phyloP scores from a whole-genome alignment of 1,140 invertebrate genomes.

The Drosophila kanapiae region DNA sequence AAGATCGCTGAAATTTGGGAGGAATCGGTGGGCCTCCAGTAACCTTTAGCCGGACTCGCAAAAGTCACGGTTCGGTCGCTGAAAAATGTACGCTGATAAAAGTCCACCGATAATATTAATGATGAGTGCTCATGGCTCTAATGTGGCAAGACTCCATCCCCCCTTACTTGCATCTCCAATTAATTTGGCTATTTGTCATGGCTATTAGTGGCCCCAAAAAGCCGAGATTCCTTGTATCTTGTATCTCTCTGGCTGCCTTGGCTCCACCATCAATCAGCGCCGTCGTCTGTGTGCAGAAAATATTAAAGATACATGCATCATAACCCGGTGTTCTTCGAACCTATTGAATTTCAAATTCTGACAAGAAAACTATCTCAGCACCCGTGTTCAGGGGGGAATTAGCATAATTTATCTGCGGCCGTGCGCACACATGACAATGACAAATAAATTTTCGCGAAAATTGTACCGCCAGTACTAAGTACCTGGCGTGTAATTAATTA shows the following conservation, averaged over 20 bases:
- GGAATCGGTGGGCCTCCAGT: slow-evolving; percentile 27
- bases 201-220: slow-evolving; percentile 61
- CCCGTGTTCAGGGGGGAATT: slow-evolving; percentile 68
- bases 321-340: slow-evolving; percentile 16
- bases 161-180: slow-evolving; percentile 29
- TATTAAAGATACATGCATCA: slow-evolving; percentile 12
- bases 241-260: background rate
- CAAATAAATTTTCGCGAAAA: slow-evolving; percentile 75
- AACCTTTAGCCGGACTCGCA: slow-evolving; percentile 56
- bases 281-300: slow-evolving; percentile 7
- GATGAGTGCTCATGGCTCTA: slow-evolving; percentile 65
- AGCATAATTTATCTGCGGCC: slow-evolving; percentile 65
- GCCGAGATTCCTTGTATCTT: slow-evolving; percentile 24
- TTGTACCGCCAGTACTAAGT: slow-evolving; percentile 64
- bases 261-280: slow-evolving; percentile 35
- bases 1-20: slow-evolving; percentile 53
- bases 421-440: slow-evolving; percentile 67
- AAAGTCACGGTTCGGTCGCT: slow-evolving; percentile 61
- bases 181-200: slow-evolving; percentile 78
- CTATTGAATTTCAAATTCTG: slow-evolving; percentile 66
- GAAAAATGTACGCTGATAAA: slow-evolving; percentile 74
- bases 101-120: slow-evolving; percentile 72
- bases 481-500: slow-evolving; percentile 74
- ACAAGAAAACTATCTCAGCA: slow-evolving; percentile 65
- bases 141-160: slow-evolving; percentile 29